phyloP scores from a whole-genome alignment of 2,888 invertebrate genomes.

The Noctua janthina region DNA sequence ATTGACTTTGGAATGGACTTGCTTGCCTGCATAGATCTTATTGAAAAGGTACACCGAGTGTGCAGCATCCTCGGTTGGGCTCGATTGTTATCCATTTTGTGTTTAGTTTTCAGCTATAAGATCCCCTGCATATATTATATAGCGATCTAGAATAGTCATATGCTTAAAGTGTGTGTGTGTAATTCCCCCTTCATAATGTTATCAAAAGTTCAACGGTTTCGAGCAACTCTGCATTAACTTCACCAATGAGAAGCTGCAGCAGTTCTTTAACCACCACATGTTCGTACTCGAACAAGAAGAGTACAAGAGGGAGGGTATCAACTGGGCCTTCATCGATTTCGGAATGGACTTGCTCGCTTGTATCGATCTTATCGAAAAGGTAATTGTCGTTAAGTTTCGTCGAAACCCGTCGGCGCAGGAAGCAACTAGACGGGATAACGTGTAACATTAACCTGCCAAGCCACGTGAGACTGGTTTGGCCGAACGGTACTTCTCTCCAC shows the following conservation, averaged over 20 bases:
- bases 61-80: constrained; percentile 77
- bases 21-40: constrained; percentile 99
- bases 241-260: constrained; percentile 99
- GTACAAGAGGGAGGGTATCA: constrained; percentile 98
- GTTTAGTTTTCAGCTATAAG: constrained; percentile 72
- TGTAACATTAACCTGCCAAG: constrained; percentile 62
- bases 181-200: constrained; percentile 75
- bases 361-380: constrained; percentile 98
- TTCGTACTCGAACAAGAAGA: constrained; percentile 99
- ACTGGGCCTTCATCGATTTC: constrained; percentile 99
- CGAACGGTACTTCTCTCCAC: constrained; percentile 37
- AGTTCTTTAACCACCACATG: constrained; percentile 99
- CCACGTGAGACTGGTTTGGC: constrained; percentile 68
- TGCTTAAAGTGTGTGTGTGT: constrained; percentile 60
- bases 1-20: constrained; percentile 99
- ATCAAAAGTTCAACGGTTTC: constrained; percentile 96
- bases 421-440: constrained; percentile 70
- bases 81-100: constrained; percentile 64
- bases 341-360: constrained; percentile 99
- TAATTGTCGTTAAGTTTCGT: constrained; percentile 86
- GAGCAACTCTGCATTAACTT: constrained; percentile 99
- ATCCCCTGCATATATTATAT: constrained; percentile 74
- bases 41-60: constrained; percentile 96
- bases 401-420: constrained; percentile 76
- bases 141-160: constrained; percentile 66